phyloP scores from a whole-genome alignment of 1,140 invertebrate species.

The Pseudoatta argentina region DNA sequence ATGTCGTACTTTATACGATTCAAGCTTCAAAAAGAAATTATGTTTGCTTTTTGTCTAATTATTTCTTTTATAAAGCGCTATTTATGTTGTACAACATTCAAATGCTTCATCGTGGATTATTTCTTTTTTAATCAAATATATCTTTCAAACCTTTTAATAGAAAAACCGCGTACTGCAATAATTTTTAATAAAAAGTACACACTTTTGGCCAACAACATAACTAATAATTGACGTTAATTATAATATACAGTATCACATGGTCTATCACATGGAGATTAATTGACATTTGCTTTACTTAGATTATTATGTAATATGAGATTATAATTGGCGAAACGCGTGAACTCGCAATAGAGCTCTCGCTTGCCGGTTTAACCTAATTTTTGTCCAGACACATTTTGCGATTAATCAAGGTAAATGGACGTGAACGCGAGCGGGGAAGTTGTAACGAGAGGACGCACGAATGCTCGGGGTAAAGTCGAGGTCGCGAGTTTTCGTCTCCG shows the following conservation, averaged over 20 bases:
- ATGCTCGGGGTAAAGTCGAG: constrained; percentile 57
- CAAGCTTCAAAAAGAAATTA: neutral
- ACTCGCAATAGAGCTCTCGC: constrained; percentile 21
- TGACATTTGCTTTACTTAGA: neutral
- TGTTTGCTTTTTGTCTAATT: neutral
- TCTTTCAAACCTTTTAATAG: neutral
- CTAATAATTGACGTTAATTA: neutral
- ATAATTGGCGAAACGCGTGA: constrained; percentile 29
- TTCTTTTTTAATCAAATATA: neutral
- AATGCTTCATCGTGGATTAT: neutral
- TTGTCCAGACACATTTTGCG: constrained; percentile 62
- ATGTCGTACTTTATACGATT: neutral
- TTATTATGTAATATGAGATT: neutral
- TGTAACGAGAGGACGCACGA: constrained; percentile 46
- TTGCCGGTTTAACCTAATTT: constrained; percentile 54
- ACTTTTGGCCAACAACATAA: constrained; percentile 46
- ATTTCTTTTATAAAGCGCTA: neutral
- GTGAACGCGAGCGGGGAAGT: constrained; percentile 22
- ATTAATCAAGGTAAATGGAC: constrained; percentile 66
- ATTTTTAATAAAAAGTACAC: constrained; percentile 3
- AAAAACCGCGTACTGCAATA: neutral
- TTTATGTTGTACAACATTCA: neutral
- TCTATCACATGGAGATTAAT: neutral
- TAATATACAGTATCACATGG: neutral
- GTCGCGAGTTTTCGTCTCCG: constrained; percentile 56